A percentile compares a stretch with the other conserved stretches of the same genome.
phyloP scores from a whole-genome alignment of 2,888 invertebrate genomes.

The Aphodius sticticus region DNA sequence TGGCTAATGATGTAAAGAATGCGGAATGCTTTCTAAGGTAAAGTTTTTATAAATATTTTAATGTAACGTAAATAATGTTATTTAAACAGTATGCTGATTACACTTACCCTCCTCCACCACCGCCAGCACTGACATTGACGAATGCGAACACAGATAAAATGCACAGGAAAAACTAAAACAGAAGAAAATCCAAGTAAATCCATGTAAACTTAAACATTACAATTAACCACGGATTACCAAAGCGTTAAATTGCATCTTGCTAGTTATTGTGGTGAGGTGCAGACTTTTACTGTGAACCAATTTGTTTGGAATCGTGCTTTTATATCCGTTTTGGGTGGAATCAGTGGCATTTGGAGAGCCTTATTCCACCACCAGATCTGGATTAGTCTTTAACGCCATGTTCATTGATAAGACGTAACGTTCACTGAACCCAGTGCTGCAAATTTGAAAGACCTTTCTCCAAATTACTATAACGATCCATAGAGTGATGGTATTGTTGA shows the following conservation, averaged over 20 bases:
- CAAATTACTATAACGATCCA: not conserved
- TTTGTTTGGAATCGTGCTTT: constrained; percentile 8
- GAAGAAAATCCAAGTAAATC: constrained; percentile 21
- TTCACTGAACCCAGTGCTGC: not conserved
- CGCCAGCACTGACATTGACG: constrained; percentile 45
- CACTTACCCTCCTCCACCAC: constrained; percentile 44
- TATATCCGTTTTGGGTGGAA: not conserved
- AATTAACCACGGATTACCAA: constrained; percentile 35
- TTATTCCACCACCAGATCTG: constrained; percentile 17
- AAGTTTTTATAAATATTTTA: no score
- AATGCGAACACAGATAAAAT: constrained; percentile 39
- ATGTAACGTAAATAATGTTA: no score
- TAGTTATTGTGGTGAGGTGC: not conserved
- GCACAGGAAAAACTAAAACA: constrained; percentile 42
- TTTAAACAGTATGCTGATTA: not conserved
- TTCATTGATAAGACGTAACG: constrained; percentile 15
- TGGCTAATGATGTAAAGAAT: no score
- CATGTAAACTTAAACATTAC: not conserved
- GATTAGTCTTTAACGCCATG: not conserved
- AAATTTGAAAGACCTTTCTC: not conserved
- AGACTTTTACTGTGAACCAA: not conserved
- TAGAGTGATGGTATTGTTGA: not conserved
- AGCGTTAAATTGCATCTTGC: constrained; percentile 40
- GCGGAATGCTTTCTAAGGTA: no score
- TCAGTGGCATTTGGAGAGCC: constrained; percentile 12